Evolutionary conservation across 2,797 vertebrate species (phyloP).

Genomic region (Dromococcyx pavoninus): DNA sequence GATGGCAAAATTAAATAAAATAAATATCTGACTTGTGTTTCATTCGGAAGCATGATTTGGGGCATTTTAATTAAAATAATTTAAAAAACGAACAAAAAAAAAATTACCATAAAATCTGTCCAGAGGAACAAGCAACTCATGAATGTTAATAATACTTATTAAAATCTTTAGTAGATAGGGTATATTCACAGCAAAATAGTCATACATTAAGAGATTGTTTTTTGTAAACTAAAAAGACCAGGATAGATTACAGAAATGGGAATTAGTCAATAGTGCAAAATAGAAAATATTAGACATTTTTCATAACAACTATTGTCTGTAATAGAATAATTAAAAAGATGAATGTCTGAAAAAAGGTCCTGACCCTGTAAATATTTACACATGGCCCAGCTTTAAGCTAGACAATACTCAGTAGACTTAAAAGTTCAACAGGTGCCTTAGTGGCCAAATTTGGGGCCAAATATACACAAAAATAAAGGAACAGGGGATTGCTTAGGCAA

Average conservation of each 20-base stretch:
- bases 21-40: neutral
- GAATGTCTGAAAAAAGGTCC: neutral
- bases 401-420: neutral
- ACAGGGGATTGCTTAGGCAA: neutral
- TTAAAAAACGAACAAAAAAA: neutral
- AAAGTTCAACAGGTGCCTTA: neutral
- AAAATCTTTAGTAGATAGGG: neutral
- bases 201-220: neutral
- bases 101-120: neutral
- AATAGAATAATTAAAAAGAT: neutral
- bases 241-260: neutral
- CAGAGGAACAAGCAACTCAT: neutral
- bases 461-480: neutral
- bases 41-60: neutral
- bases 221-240: neutral
- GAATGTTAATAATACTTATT: neutral
- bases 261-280: neutral
- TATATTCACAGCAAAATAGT: neutral
- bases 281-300: neutral
- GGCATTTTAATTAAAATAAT: neutral
- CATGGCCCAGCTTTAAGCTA: neutral
- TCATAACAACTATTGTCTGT: neutral
- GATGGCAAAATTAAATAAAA: neutral
- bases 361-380: neutral
- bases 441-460: neutral